phyloP scores from a whole-genome alignment of 23 tunicate species.

The Diplosoma virens region DNA sequence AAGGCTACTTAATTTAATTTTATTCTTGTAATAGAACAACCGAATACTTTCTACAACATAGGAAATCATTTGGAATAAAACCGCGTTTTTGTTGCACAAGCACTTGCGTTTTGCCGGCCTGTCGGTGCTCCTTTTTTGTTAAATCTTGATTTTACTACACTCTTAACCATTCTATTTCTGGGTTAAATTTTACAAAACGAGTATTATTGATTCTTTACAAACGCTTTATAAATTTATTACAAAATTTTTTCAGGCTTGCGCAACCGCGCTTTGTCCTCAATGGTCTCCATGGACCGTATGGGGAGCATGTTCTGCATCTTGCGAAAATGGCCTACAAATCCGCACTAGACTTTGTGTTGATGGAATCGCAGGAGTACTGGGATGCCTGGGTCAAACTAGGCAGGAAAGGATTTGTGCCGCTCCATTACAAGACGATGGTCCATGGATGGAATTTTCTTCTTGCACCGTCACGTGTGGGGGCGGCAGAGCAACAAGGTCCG shows the following conservation, averaged over 20 bases:
- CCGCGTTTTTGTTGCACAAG: background rate
- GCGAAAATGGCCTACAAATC: conserved; percentile 57
- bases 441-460: conserved; percentile 56
- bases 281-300: conserved; percentile 83
- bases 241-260: conserved; percentile 56
- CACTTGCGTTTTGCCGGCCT: conserved; percentile 33
- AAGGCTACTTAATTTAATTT: too few relatives aligned
- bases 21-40: too few relatives aligned
- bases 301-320: conserved; percentile 72
- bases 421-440: conserved; percentile 31
- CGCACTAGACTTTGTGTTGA: conserved; percentile 52
- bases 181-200: too few relatives aligned
- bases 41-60: background rate
- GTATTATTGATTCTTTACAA: too few relatives aligned
- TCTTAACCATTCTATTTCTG: too few relatives aligned
- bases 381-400: conserved; percentile 48
- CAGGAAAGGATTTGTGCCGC: conserved; percentile 40
- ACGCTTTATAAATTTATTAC: too few relatives aligned
- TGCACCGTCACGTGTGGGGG: conserved; percentile 77
- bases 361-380: conserved; percentile 48
- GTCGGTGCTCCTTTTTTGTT: too few relatives aligned
- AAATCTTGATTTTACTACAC: too few relatives aligned
- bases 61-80: background rate
- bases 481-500: conserved; percentile 10
- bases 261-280: conserved; percentile 56